These are phyloP conservation scores for Scleropages formosus DNA, from an alignment of 2,797 vertebrate species.

Conservation along the genomic window DNA sequence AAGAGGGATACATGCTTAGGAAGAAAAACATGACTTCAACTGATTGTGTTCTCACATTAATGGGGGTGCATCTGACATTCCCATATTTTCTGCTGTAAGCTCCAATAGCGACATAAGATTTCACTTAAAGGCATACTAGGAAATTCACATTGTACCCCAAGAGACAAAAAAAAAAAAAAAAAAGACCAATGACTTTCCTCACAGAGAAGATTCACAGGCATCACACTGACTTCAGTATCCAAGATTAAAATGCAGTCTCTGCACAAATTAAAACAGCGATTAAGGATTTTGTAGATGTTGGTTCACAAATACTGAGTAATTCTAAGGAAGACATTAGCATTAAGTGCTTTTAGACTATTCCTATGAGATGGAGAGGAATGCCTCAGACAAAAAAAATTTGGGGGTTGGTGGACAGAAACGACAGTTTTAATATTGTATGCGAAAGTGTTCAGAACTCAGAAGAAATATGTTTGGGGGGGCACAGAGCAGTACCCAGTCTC, in stretches of 20 bases:
- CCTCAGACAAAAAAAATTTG: constrained; percentile 8
- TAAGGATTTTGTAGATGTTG: constrained; percentile 42
- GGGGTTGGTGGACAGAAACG: constrained; percentile 33
- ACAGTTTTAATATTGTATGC: constrained; percentile 43
- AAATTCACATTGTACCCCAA: not conserved
- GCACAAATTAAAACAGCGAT: no score
- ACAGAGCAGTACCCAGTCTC: constrained; percentile 38
- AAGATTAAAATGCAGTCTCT: constrained; percentile 17
- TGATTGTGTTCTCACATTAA: constrained; percentile 42
- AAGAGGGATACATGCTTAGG: no score
- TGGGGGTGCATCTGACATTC: constrained; percentile 43
- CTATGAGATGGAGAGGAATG: constrained; percentile 3
- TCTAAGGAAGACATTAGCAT: constrained; percentile 42
- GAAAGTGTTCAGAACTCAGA: constrained; percentile 38
- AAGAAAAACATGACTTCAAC: constrained; percentile 14
- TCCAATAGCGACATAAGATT: constrained; percentile 42
- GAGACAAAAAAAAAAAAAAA: no score
- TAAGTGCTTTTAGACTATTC: constrained; percentile 15
- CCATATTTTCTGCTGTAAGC: constrained; percentile 39
- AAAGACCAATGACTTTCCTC: constrained; percentile 11
- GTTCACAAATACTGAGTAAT: constrained; percentile 49
- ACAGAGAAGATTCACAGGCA: constrained; percentile 41
- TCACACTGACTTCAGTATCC: constrained; percentile 38
- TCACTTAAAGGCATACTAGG: constrained; percentile 17
- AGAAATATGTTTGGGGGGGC: constrained; percentile 33